These are phyloP conservation scores for Oplegnathus fasciatus DNA, from an alignment of 2,113 vertebrate species.

Conservation along the genomic window DNA sequence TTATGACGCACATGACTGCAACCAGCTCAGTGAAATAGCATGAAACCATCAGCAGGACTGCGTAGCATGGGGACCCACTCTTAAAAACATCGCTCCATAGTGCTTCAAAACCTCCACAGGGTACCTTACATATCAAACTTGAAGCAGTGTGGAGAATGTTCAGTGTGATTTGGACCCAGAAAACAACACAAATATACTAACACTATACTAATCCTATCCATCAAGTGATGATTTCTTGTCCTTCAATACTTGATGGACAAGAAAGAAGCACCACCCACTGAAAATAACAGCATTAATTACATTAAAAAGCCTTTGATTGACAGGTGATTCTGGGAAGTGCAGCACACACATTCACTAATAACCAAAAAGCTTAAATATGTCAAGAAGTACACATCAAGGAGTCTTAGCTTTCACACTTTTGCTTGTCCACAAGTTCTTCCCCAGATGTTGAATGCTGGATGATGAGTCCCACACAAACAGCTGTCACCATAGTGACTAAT, in stretches of 20 bases:
- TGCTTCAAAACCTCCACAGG: neutral
- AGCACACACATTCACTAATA: neutral
- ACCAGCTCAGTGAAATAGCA: neutral
- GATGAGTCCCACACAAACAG: conserved; percentile 53
- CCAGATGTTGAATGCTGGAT: conserved; percentile 41
- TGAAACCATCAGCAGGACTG: neutral
- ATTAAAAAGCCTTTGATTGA: conserved; percentile 14
- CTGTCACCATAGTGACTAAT: conserved; percentile 52
- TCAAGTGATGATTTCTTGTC: too few relatives aligned
- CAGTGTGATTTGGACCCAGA: neutral
- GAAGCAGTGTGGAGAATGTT: neutral
- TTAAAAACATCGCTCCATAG: neutral
- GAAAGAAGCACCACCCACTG: neutral
- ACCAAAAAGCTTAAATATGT: conserved; percentile 12
- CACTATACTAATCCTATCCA: too few relatives aligned
- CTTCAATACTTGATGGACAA: neutral
- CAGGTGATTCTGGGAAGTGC: conserved; percentile 18
- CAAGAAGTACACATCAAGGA: conserved; percentile 13
- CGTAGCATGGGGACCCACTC: neutral
- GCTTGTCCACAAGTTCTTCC: conserved; percentile 33
- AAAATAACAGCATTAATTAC: neutral
- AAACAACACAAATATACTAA: neutral
- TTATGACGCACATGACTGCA: neutral
- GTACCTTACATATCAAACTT: neutral
- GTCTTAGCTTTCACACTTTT: neutral